Percentiles rank a stretch among this genome's conserved stretches.
phyloP scores from a whole-genome alignment of 2,888 invertebrate species.

The Periphyllus acericola region DNA sequence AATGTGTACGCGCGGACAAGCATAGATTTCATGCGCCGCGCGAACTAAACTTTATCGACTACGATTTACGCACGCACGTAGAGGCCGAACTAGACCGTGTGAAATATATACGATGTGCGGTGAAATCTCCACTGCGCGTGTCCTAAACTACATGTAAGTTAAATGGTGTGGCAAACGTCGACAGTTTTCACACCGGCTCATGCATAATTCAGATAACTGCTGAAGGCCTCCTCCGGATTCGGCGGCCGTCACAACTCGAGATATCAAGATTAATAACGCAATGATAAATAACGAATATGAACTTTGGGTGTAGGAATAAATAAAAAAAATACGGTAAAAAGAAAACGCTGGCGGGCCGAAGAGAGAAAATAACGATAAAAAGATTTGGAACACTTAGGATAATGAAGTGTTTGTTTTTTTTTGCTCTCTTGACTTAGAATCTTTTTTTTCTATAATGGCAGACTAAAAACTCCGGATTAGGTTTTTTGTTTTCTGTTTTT shows the following conservation, averaged over 20 bases:
- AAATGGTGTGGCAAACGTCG: slow-evolving; percentile 59
- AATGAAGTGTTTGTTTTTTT: background rate
- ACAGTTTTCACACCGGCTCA: slow-evolving; percentile 56
- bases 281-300: slow-evolving; percentile 49
- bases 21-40: background rate
- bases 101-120: slow-evolving; percentile 5
- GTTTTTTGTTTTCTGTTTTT: background rate
- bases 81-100: background rate
- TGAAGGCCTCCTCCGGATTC: slow-evolving; percentile 34
- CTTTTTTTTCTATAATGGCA: background rate
- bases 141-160: slow-evolving; percentile 48
- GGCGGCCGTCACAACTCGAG: slow-evolving; percentile 46
- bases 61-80: background rate
- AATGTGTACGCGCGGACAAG: background rate
- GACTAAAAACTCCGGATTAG: background rate
- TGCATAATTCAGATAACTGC: slow-evolving; percentile 56
- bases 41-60: background rate
- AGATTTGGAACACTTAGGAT: background rate
- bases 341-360: background rate
- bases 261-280: slow-evolving; percentile 56
- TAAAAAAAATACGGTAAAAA: background rate
- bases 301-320: background rate
- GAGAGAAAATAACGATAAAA: background rate
- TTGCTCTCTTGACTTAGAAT: background rate
- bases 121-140: slow-evolving; percentile 2